Evolutionary conservation across 2,888 invertebrate genomes (phyloP), one percentile per base, ranked within the genome.

Genomic region (Escarpia spicata): DNA sequence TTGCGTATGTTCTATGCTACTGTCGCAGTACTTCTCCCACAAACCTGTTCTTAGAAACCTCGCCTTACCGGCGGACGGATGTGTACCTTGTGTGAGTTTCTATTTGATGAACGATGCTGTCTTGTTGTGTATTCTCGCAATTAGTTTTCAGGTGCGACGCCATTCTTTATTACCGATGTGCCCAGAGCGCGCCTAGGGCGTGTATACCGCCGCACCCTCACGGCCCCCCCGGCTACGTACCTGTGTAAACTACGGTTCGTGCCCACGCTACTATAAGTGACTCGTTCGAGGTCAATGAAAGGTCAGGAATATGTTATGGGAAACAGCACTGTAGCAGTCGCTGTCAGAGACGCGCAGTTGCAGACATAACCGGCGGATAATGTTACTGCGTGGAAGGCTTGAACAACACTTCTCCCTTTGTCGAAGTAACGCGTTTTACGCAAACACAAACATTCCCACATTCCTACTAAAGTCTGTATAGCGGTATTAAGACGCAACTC

Each of bases 191-290:
- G 75, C 75, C 75, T 26, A 6, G 75, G 75, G 75, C 75, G 60
- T 26, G 19, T 75, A 75, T 75, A 26, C 19, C n/a, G 75, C 75
- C 4, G 26, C 75, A 75, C 75, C 75, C 75, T 75, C 75, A 6
- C 75, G 19, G 75, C 4, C n/a, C 75, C 75, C 75, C 75, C 75
- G 75, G 75, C 75, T 3, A 75, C 75, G 19, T 75, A 75, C 75
- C 75, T 75, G 75, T 26, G 75, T 75, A 75, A 75, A 75, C 75
- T 75, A 75, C 75, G 75, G 75, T 75, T 75, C 19, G 26, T 75
- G 75, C 75, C 75, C 75, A 75, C 75, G 75, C n/a, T 75, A 75
- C 75, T 75, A 52, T 52, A 75, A 75, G 75, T 75, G n/a, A n/a
- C 26, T 75, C 75, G 75, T 19, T 26, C 26, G 26, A 75, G 75